A percentile compares a stretch with the other conserved stretches of the same genome.
Evolutionary conservation across 2,888 invertebrate species (phyloP).

Genomic region (Erynnis tages): DNA sequence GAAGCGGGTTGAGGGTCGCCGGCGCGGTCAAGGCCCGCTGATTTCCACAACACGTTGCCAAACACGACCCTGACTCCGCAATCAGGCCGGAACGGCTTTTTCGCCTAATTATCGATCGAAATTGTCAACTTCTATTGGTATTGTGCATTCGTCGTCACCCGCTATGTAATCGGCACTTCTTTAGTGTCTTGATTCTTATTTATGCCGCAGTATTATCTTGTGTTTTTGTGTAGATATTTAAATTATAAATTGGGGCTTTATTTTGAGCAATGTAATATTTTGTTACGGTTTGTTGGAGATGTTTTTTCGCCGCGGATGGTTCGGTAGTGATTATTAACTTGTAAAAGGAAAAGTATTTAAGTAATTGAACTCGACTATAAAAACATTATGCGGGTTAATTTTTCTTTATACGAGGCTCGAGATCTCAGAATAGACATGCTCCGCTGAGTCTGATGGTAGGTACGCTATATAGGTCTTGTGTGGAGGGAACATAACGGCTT

Average conservation of each 20-base stretch:
- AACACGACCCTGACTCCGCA: conserved; percentile 73
- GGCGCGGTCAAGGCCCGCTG: conserved; percentile 63
- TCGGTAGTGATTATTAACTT: neutral
- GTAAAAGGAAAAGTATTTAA: conserved; percentile 10
- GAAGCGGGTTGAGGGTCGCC: conserved; percentile 64
- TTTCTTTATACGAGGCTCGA: conserved; percentile 1
- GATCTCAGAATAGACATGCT: conserved; percentile 12
- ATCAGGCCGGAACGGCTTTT: conserved; percentile 78
- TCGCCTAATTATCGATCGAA: conserved; percentile 58
- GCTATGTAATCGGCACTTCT: conserved; percentile 25
- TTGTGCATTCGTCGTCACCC: conserved; percentile 24
- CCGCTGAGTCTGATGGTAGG: conserved; percentile 12
- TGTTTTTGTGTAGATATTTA: conserved; percentile 18
- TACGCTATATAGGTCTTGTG: neutral
- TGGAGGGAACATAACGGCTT: neutral
- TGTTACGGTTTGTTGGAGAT: neutral
- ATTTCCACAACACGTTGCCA: conserved; percentile 69
- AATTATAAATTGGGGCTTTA: conserved; percentile 13
- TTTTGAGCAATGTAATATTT: neutral
- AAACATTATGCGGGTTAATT: conserved; percentile 9
- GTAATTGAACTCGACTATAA: neutral
- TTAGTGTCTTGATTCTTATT: conserved; percentile 23
- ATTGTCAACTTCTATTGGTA: conserved; percentile 36
- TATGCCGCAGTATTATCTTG: neutral
- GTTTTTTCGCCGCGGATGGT: neutral